phyloP scores from a whole-genome alignment of 2,888 invertebrate species.

The Thalpophila matura region DNA sequence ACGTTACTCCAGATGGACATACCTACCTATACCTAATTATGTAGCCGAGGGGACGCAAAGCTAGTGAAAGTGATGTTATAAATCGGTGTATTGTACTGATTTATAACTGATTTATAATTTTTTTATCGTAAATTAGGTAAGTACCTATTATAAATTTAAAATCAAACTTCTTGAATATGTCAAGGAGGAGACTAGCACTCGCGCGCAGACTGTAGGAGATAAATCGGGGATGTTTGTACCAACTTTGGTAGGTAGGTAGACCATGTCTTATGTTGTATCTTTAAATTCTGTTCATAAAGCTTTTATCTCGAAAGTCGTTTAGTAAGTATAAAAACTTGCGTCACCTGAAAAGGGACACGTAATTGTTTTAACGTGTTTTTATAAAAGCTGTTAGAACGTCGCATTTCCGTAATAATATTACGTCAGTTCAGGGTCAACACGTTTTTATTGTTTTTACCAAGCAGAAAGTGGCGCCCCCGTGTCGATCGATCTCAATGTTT shows the following conservation, averaged over 20 bases:
- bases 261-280: neutral
- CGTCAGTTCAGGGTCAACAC: neutral
- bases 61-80: no score
- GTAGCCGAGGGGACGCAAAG: no score
- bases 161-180: no score
- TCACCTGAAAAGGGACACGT: neutral
- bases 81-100: no score
- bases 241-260: neutral
- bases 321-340: slow-evolving; percentile 12
- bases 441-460: slow-evolving; percentile 26
- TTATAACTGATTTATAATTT: no score
- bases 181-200: no score
- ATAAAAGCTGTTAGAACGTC: neutral
- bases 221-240: no score
- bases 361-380: slow-evolving; percentile 1
- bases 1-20: no score
- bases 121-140: no score
- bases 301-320: slow-evolving; percentile 6
- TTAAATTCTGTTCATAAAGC: slow-evolving; percentile 8
- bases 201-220: no score
- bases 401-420: slow-evolving; percentile 19
- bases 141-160: no score
- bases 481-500: slow-evolving; percentile 29
- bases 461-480: slow-evolving; percentile 20
- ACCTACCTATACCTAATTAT: no score